Percentiles rank a stretch among this genome's conserved stretches.
Conservation (phyloP, 2,888 invertebrate species). For the Sarcophaga carnaria region DNA sequence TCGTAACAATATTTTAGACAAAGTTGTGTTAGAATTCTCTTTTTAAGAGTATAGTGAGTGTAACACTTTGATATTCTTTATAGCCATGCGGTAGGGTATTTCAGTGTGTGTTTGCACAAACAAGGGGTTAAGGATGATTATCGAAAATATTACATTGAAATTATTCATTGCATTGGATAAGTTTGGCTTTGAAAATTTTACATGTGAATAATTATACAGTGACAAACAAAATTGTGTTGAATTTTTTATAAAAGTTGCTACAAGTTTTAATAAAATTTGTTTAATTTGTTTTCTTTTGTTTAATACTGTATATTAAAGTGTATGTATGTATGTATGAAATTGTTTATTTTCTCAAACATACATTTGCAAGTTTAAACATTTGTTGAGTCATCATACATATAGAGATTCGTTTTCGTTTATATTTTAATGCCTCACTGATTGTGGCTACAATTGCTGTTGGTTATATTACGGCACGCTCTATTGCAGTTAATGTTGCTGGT, state of each 20-base stretch:
- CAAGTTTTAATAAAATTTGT: background rate
- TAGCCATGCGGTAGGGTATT: too few relatives aligned
- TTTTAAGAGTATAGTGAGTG: too few relatives aligned
- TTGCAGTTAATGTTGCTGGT: constrained; percentile 60
- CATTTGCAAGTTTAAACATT: background rate
- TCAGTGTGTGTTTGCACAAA: background rate
- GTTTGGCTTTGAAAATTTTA: background rate
- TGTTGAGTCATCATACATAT: background rate
- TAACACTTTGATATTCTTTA: too few relatives aligned
- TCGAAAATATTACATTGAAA: constrained; percentile 17
- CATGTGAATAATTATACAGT: background rate
- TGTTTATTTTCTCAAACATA: background rate
- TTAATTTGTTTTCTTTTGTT: background rate
- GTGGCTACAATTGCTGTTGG: constrained; percentile 61
- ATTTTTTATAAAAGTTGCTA: background rate
- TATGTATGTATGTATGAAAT: background rate
- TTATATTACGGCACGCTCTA: constrained; percentile 55
- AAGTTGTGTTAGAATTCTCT: too few relatives aligned
- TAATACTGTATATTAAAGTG: background rate
- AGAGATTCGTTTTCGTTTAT: background rate
- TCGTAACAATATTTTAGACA: too few relatives aligned
- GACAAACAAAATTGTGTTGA: background rate
- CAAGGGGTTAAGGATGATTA: background rate
- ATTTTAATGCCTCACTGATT: constrained; percentile 53
- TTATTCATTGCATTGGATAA: background rate